phyloP scores from a whole-genome alignment of 1,140 invertebrate genomes.

The Euura lappo region DNA sequence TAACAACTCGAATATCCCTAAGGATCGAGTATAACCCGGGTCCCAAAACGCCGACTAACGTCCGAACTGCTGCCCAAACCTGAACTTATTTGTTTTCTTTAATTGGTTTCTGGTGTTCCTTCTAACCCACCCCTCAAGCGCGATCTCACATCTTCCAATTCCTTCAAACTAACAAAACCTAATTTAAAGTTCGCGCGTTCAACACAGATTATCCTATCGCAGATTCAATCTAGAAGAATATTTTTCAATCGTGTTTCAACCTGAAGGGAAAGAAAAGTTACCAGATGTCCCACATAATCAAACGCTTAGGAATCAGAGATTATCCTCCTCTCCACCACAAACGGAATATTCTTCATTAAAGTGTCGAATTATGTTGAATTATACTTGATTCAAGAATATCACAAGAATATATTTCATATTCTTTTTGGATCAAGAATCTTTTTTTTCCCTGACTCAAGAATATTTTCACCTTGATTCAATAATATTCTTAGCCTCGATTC shows the following conservation, averaged over 20 bases:
- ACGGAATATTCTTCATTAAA: background rate
- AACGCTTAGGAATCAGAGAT: background rate
- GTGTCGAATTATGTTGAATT: too few species aligned
- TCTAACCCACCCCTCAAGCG: background rate
- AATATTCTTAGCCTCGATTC: too few species aligned
- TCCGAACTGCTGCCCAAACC: background rate
- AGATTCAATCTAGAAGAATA: background rate
- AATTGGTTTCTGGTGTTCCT: constrained; percentile 12
- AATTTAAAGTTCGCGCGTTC: background rate
- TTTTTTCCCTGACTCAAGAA: too few species aligned
- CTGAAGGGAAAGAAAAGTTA: background rate
- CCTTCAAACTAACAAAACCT: background rate
- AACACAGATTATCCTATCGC: background rate
- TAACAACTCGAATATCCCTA: background rate
- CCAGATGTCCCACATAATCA: background rate
- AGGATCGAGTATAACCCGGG: background rate
- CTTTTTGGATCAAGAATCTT: too few species aligned
- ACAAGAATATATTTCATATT: too few species aligned
- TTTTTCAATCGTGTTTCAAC: background rate
- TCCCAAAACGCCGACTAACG: background rate
- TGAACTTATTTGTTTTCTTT: constrained; percentile 14
- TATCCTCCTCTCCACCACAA: background rate
- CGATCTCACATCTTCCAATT: background rate
- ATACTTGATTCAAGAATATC: too few species aligned
- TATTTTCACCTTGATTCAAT: too few species aligned